phyloP scores from a whole-genome alignment of 2,888 invertebrate genomes.

The Melipona bicolor region DNA sequence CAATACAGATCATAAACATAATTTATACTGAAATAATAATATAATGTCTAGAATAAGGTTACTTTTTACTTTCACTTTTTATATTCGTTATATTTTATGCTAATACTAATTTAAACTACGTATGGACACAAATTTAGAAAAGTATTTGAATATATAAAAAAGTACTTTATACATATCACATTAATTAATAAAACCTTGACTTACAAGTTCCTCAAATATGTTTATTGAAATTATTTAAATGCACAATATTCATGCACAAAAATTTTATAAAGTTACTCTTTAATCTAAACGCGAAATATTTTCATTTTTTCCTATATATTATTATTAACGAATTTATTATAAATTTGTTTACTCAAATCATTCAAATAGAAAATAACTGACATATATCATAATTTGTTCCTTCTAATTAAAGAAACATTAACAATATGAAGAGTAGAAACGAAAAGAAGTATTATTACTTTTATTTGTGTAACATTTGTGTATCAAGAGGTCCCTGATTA shows the following conservation, averaged over 20 bases:
- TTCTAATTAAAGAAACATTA: constrained; percentile 49
- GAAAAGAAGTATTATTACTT: constrained; percentile 46
- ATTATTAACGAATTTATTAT: constrained; percentile 54
- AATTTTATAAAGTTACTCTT: constrained; percentile 19
- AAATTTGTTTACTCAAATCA: constrained; percentile 58
- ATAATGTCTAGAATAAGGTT: constrained; percentile 23
- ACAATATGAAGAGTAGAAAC: constrained; percentile 51
- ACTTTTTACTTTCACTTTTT: background rate
- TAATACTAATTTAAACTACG: constrained; percentile 20
- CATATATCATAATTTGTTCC: constrained; percentile 65
- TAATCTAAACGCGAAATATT: constrained; percentile 1
- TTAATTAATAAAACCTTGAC: constrained; percentile 20
- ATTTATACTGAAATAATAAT: background rate
- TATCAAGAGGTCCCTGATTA: constrained; percentile 48
- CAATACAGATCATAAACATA: constrained; percentile 17
- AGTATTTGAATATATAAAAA: constrained; percentile 4
- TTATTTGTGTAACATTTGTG: constrained; percentile 26
- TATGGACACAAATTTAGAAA: constrained; percentile 32
- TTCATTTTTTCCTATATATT: constrained; percentile 31
- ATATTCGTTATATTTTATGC: background rate
- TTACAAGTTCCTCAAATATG: constrained; percentile 25
- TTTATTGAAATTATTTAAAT: constrained; percentile 39
- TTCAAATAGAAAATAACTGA: constrained; percentile 61
- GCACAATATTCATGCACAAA: constrained; percentile 19
- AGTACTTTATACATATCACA: background rate